A percentile compares a stretch with the other conserved stretches of the same genome.
Evolutionary conservation across 1,140 invertebrate species (phyloP).

Genomic region (Drosophila nannoptera): DNA sequence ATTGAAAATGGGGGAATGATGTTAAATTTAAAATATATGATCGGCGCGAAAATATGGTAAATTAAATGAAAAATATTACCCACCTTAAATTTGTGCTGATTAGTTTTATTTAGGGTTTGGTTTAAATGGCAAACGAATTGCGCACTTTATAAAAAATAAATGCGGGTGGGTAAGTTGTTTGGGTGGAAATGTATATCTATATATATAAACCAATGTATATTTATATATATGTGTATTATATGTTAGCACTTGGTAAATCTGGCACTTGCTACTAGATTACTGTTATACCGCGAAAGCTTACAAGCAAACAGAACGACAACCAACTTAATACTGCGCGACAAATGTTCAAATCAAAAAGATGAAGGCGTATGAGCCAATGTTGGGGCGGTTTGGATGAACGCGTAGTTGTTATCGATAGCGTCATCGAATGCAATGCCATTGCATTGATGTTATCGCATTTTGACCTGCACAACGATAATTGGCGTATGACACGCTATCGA

Average conservation of each 20-base stretch:
- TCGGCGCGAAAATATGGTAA: conserved; percentile 20
- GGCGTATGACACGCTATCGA: neutral
- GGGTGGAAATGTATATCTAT: conserved; percentile 22
- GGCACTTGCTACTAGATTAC: conserved; percentile 27
- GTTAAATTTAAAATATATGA: conserved; percentile 8
- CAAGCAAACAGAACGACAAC: conserved; percentile 49
- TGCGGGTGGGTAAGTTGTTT: conserved; percentile 36
- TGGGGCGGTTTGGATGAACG: conserved; percentile 13
- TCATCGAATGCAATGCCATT: conserved; percentile 5
- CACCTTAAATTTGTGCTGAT: conserved; percentile 31
- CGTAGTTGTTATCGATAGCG: conserved; percentile 9
- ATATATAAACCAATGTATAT: conserved; percentile 24
- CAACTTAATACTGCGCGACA: conserved; percentile 49
- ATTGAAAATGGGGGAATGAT: neutral
- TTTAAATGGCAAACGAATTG: conserved; percentile 29
- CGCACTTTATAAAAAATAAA: conserved; percentile 46
- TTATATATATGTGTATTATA: conserved; percentile 15
- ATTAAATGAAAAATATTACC: conserved; percentile 17
- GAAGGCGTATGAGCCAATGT: conserved; percentile 29
- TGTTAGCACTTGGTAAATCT: conserved; percentile 32
- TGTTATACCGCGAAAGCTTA: conserved; percentile 42
- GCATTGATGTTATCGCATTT: conserved; percentile 1
- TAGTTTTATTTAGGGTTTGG: conserved; percentile 11
- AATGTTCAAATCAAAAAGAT: conserved; percentile 37
- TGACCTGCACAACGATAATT: conserved; percentile 10